phyloP scores from a whole-genome alignment of 30 jellyfish, hydroid and myxozoan species.

The Nemopilema nomurai region DNA sequence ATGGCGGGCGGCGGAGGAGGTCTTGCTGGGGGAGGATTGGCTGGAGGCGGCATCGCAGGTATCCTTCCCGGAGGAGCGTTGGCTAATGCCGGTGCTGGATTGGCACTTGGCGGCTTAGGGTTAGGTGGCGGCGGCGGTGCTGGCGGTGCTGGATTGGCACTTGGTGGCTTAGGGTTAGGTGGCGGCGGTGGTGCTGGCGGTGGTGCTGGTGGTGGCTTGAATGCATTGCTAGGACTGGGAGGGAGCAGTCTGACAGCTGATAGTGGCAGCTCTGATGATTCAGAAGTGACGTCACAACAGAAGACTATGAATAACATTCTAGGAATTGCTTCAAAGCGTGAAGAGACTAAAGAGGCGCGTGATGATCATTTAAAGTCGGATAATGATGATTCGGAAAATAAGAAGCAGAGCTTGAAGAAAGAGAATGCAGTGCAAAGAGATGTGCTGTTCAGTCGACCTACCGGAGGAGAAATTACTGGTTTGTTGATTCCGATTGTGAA shows the following conservation, averaged over 20 bases:
- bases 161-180: slow-evolving; percentile 5
- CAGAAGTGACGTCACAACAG: slow-evolving; percentile 21
- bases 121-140: slow-evolving; percentile 24
- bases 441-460: slow-evolving; percentile 18
- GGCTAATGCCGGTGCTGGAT: slow-evolving; percentile 55
- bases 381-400: neutral
- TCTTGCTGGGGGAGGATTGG: slow-evolving; percentile 22
- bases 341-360: slow-evolving; percentile 2
- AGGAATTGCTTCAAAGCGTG: slow-evolving; percentile 53
- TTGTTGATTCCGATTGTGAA: slow-evolving; percentile 23
- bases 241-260: slow-evolving; percentile 35
- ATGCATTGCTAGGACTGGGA: slow-evolving; percentile 1
- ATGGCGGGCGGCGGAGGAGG: slow-evolving; percentile 37
- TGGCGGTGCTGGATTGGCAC: slow-evolving; percentile 20
- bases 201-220: slow-evolving; percentile 39
- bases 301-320: slow-evolving; percentile 28
- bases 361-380: neutral
- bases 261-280: slow-evolving; percentile 18
- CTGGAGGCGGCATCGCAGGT: slow-evolving; percentile 47
- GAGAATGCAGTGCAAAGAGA: slow-evolving; percentile 30
- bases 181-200: slow-evolving; percentile 64
- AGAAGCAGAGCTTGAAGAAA: neutral
- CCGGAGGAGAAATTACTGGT: slow-evolving; percentile 13
- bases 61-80: slow-evolving; percentile 34
- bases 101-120: slow-evolving; percentile 38